Percentiles rank a stretch among this genome's conserved stretches.
Evolutionary conservation across 2,888 invertebrate genomes (phyloP).

Genomic region (Bellardia pandia): DNA sequence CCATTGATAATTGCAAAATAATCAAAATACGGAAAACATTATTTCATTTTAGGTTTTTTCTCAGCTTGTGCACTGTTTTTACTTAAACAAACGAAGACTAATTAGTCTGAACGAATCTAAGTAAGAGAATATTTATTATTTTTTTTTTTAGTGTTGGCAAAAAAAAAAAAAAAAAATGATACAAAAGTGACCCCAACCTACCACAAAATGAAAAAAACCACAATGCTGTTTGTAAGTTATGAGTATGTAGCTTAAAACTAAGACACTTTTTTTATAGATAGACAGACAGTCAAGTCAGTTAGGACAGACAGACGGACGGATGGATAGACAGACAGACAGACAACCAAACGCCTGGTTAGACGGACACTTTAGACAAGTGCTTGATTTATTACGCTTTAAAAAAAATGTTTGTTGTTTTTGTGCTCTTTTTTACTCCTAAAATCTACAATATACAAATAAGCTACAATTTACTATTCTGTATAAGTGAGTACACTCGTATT

Average conservation of each 20-base stretch:
- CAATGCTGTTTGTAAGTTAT: conserved; percentile 39
- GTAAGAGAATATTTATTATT: conserved; percentile 61
- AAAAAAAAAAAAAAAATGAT: not conserved
- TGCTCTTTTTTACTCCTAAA: not conserved
- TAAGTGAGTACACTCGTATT: conserved; percentile 3
- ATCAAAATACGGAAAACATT: conserved; percentile 65
- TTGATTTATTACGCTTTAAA: conserved; percentile 76
- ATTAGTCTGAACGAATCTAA: conserved; percentile 69
- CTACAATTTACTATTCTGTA: conserved; percentile 21
- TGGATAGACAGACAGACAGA: conserved; percentile 35
- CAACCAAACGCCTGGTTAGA: conserved; percentile 13
- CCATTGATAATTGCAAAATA: conserved; percentile 62
- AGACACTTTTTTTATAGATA: conserved; percentile 31
- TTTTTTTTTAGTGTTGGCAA: conserved; percentile 26
- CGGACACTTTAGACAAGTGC: conserved; percentile 67
- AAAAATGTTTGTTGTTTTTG: conserved; percentile 41
- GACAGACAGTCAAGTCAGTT: conserved; percentile 39
- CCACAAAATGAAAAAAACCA: conserved; percentile 21
- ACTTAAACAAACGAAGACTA: conserved; percentile 58
- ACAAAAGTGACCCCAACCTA: conserved; percentile 61
- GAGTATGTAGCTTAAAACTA: conserved; percentile 45
- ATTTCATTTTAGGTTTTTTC: not conserved
- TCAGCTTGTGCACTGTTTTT: conserved; percentile 9
- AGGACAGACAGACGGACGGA: not conserved
- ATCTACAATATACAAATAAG: conserved; percentile 49